Conservation (phyloP, 2,888 invertebrate genomes). For the Philhelius pedissequus region DNA sequence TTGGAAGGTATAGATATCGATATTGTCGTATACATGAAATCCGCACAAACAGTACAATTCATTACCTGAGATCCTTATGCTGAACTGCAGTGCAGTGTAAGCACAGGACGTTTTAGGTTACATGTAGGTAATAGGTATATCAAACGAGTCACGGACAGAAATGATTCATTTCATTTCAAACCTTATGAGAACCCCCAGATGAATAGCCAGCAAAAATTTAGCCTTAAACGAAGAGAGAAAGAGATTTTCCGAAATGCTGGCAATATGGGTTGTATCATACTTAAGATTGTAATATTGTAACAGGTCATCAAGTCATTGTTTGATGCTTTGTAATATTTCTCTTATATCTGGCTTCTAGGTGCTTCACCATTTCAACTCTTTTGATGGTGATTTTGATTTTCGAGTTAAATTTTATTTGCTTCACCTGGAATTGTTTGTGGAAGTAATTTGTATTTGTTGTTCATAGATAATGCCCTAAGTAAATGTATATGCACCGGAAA, state of each 20-base stretch:
- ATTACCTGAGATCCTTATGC: not conserved
- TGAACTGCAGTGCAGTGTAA: not conserved
- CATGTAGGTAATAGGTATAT: no score
- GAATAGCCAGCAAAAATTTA: not conserved
- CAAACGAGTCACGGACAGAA: not conserved
- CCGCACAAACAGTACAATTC: not conserved
- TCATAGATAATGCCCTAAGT: not conserved
- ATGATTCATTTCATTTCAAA: not conserved
- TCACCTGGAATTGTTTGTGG: not conserved
- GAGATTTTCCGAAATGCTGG: not conserved
- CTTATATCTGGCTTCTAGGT: not conserved
- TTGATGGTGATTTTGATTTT: not conserved
- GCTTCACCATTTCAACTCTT: not conserved
- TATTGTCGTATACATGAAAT: conserved; percentile 15
- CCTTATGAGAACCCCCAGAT: not conserved
- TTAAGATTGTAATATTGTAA: not conserved
- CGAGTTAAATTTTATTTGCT: not conserved
- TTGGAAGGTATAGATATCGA: not conserved
- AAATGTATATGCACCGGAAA: no score
- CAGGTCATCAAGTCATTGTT: not conserved
- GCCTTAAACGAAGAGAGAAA: not conserved
- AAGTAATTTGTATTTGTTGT: not conserved
- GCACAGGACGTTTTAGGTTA: not conserved
- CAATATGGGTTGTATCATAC: not conserved
- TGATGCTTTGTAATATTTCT: not conserved